Conservation (phyloP, 2,888 invertebrate genomes). For the Zaprionus lineosus region DNA sequence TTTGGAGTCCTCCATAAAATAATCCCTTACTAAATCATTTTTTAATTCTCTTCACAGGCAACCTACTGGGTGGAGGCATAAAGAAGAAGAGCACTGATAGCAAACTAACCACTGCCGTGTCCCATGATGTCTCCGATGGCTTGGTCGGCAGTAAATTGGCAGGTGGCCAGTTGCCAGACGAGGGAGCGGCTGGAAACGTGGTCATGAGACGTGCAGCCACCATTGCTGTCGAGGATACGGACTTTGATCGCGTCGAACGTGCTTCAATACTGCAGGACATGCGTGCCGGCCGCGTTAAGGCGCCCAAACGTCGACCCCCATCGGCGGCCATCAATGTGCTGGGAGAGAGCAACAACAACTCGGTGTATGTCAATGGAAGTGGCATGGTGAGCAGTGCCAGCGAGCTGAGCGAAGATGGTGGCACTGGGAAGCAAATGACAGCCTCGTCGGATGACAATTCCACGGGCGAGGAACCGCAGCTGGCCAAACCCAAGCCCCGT, state of each 20-base stretch:
- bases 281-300: slow-evolving; percentile 85
- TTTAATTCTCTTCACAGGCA: slow-evolving; percentile 79
- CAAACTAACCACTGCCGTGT: slow-evolving; percentile 82
- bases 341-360: slow-evolving; percentile 80
- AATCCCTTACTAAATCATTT: too few species aligned
- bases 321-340: slow-evolving; percentile 83
- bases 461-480: slow-evolving; percentile 76
- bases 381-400: slow-evolving; percentile 66
- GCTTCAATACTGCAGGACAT: slow-evolving; percentile 86
- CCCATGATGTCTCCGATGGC: slow-evolving; percentile 83
- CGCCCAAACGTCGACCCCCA: slow-evolving; percentile 86
- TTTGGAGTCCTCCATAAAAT: background rate
- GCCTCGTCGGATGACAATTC: slow-evolving; percentile 80
- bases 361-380: slow-evolving; percentile 80
- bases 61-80: slow-evolving; percentile 86
- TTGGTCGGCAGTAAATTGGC: slow-evolving; percentile 83
- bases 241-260: slow-evolving; percentile 88
- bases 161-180: slow-evolving; percentile 61
- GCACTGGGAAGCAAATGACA: slow-evolving; percentile 40
- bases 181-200: slow-evolving; percentile 66
- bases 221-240: slow-evolving; percentile 80
- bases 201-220: slow-evolving; percentile 77
- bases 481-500: slow-evolving; percentile 86
- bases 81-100: slow-evolving; percentile 85
- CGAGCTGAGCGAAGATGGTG: slow-evolving; percentile 63